phyloP scores from a whole-genome alignment of 2,797 vertebrate species.

The Dromococcyx pavoninus region DNA sequence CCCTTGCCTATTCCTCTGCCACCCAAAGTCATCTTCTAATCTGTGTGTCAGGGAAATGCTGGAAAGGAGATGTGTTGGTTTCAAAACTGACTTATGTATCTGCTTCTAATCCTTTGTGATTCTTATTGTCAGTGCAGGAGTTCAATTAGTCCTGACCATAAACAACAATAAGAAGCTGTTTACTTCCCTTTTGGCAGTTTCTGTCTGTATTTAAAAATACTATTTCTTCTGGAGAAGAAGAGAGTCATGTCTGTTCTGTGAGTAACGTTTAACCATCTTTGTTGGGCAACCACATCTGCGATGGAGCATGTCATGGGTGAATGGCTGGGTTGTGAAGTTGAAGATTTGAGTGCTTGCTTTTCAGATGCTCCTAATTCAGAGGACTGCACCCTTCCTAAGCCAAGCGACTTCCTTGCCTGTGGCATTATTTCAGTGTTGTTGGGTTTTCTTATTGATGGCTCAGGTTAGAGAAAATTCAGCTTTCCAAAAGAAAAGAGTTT shows the following conservation, averaged over 20 bases:
- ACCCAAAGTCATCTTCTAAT: not conserved
- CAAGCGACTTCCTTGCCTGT: not conserved
- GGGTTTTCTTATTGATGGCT: not conserved
- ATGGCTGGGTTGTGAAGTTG: not conserved
- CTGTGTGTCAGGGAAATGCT: rapidly evolving
- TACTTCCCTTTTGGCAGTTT: not conserved
- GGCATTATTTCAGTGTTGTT: not conserved
- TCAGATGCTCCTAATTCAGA: not conserved
- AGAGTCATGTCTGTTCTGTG: not conserved
- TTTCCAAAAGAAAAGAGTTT: not conserved
- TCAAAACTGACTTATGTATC: not conserved
- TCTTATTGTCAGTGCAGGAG: not conserved
- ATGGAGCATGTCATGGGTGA: not conserved
- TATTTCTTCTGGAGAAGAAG: not conserved
- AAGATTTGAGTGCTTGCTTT: not conserved
- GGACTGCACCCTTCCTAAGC: not conserved
- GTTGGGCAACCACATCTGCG: not conserved
- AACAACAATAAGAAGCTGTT: not conserved
- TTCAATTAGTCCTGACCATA: not conserved
- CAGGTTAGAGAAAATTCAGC: not conserved
- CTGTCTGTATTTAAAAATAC: not conserved
- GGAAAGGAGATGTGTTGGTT: not conserved
- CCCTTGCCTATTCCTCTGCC: not conserved
- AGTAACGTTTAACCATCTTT: not conserved
- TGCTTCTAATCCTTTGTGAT: not conserved